Base-by-base conservation (phyloP, 37 sponge, comb jelly and placozoan genomes). In the Bolinopsis microptera region DNA sequence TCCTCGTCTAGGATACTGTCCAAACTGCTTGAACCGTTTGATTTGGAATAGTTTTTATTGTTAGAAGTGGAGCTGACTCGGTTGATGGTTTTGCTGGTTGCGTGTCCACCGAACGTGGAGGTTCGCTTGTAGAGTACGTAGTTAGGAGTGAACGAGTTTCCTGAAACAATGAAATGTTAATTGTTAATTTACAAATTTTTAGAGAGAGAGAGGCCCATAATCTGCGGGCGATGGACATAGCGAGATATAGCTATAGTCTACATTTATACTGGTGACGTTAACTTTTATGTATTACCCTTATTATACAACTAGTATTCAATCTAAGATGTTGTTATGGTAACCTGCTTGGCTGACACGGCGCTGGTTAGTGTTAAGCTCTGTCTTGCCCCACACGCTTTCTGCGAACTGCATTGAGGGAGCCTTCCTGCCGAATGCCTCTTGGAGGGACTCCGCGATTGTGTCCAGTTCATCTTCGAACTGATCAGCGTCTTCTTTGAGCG, bases 281-380 rank as follows among this genome's bases (percentile, higher is more conserved):
- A n/a, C n/a, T n/a, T n/a, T n/a, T n/a, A n/a, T n/a, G n/a, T n/a
- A n/a, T n/a, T n/a, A n/a, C n/a, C n/a, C n/a, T n/a, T n/a, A n/a
- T n/a, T n/a, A n/a, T n/a, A n/a, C n/a, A n/a, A n/a, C n/a, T n/a
- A n/a, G n/a, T n/a, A n/a, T n/a, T n/a, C n/a, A n/a, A n/a, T n/a
- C n/a, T n/a, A n/a, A n/a, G n/a, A n/a, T n/a, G n/a, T n/a, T n/a
- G n/a, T n/a, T n/a, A n/a, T n/a, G 13, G 61, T 72, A 3, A 72
- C 75, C 75, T 72, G 75, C 31, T 28, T 72, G 75, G 31, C 75
- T 72, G 75, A 72, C 75, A n/a, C 75, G 26, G 5, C 75, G 26
- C 75, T 72, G 75, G 75, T 72, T 72, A 23, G 75, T 72, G 31
- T 72, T 72, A 8, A 72, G 75, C 75, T 72, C 75, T 72, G 75